Evolutionary conservation across 2,888 invertebrate genomes (phyloP), one percentile per base, ranked within the genome.

Genomic region (Brachynemurus nebulosus): DNA sequence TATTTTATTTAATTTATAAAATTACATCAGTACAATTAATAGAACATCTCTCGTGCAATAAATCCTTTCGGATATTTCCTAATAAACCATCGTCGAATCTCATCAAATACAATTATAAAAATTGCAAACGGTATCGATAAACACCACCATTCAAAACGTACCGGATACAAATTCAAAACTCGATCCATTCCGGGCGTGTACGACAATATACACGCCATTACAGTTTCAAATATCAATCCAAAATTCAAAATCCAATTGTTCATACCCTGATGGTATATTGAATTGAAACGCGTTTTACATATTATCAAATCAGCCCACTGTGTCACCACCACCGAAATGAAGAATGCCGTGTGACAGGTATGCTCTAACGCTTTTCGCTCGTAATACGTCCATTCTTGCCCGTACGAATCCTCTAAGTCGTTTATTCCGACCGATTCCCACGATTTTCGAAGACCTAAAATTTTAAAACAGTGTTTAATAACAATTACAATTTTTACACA

Each of bases 251-350:
- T 68, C 59, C 74, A 73, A 53, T 81, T 81, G 19, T 63, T 73
- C 84, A 86, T 85, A 48, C 84, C 82, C 57, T 86, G 85, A 53
- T 79, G 76, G 40, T 80, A 55, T 25, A 86, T 61, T 1, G 85
- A 84, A 54, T 82, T 72, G 51, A 82, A 68, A 48, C 84, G 68
- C 1, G 84, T 86, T 61, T 86, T 86, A 60, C 84, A 83, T 54
- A 85, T 80, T 49, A 86, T 75, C 46, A 80, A 71, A 63, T 86
- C 84, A 11, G 83, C 78, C 64, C 82, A 75, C 62, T 86, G 86
- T 38, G 80, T 80, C 57, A 80, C 70, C 25, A 86, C 85, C 48
- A 86, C 73, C 5, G 84, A 74, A 2, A 83, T 75, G 55, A 86
- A 89, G 64, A 81, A 88, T 12, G 83, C 80, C 0, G 86, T 80